These are phyloP conservation scores for Penaeus monodon DNA, from an alignment of 2,888 invertebrate species.

Conservation along the genomic window DNA sequence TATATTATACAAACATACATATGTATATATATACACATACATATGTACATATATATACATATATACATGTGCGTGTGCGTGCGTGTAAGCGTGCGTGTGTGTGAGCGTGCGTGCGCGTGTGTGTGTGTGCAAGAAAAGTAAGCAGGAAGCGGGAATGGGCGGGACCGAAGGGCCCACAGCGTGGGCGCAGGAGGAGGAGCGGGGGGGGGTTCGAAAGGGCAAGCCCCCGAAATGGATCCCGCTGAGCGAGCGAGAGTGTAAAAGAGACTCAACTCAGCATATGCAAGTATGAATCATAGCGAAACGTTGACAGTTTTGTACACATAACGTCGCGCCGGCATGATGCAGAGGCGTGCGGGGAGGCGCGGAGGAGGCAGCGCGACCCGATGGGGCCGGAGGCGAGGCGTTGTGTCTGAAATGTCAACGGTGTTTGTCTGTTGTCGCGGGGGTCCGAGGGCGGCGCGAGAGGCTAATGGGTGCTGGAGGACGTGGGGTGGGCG, in stretches of 20 bases:
- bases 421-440: background rate
- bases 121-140: background rate
- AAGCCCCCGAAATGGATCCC: background rate
- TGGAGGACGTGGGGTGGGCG: background rate
- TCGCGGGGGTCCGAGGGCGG: background rate
- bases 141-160: no score
- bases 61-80: background rate
- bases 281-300: no score
- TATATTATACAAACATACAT: no score
- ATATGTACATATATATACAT: background rate
- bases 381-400: no score
- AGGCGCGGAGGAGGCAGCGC: no score
- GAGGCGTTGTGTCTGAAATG: background rate
- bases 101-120: background rate
- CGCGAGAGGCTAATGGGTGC: background rate
- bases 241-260: background rate
- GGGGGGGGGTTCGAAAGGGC: background rate
- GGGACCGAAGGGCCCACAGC: background rate
- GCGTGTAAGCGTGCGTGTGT: background rate
- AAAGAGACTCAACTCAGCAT: background rate
- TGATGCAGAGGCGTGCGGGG: no score
- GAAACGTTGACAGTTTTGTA: no score
- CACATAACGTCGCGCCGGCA: no score
- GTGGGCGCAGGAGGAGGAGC: background rate
- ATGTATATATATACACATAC: conserved; percentile 14